Conservation (phyloP, 2,797 vertebrate species). For the Mycteria americana region DNA sequence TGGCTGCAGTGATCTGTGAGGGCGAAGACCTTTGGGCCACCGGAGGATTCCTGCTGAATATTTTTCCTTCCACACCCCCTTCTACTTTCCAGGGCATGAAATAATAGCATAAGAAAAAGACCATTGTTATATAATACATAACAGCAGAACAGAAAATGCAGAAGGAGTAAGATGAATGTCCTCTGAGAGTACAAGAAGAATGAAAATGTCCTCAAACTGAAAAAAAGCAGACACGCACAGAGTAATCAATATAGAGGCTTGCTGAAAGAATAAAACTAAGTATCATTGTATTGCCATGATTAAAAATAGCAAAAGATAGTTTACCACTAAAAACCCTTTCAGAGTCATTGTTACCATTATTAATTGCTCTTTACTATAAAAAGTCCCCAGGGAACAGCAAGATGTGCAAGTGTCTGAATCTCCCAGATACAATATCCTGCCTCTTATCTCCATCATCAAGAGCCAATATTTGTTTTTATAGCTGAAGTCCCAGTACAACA, state of each 20-base stretch:
- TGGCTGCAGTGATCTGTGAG: background rate
- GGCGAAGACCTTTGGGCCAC: background rate
- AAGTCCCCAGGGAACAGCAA: background rate
- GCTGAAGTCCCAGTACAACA: background rate
- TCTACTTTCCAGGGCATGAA: background rate
- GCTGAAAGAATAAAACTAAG: background rate
- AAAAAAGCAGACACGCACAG: background rate
- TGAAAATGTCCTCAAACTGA: background rate
- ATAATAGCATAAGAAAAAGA: background rate
- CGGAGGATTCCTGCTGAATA: background rate
- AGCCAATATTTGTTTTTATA: background rate
- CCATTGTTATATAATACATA: background rate
- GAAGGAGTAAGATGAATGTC: background rate
- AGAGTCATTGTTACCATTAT: background rate
- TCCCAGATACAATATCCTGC: background rate
- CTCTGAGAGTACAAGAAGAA: background rate
- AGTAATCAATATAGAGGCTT: background rate
- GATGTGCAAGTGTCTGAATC: background rate
- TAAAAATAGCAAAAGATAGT: constrained; percentile 16
- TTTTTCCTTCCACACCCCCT: background rate
- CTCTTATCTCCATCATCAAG: background rate
- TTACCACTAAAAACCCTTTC: background rate
- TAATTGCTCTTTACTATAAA: constrained; percentile 40
- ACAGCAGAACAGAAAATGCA: background rate
- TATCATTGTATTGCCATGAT: background rate